phyloP scores from a whole-genome alignment of 2,888 invertebrate species.

The Archips crataeganus region DNA sequence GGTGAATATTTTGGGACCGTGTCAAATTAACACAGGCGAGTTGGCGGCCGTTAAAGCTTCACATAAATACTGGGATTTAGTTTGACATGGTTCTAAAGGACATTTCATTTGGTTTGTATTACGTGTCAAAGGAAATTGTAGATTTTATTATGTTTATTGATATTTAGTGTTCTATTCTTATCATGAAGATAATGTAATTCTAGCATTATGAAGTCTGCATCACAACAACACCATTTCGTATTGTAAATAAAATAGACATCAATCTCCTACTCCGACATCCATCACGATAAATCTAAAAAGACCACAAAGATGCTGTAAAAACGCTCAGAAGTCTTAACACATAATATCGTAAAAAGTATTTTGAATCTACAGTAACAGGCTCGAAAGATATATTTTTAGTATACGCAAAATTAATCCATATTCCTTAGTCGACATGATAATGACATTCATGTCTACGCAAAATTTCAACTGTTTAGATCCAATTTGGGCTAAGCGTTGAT shows the following conservation, averaged over 20 bases:
- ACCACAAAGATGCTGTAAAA: slow-evolving; percentile 1
- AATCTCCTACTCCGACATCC: slow-evolving; percentile 2
- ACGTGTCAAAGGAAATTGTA: too few species aligned
- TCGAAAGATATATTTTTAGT: background rate
- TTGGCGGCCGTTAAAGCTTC: slow-evolving; percentile 14
- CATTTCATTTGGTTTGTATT: background rate
- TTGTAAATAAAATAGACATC: slow-evolving; percentile 6
- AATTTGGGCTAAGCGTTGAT: too few species aligned
- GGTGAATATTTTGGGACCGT: slow-evolving; percentile 41
- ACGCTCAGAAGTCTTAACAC: background rate
- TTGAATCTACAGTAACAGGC: background rate
- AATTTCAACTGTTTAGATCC: too few species aligned
- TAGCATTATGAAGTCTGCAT: background rate
- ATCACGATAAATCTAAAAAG: slow-evolving; percentile 11
- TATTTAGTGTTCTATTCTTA: too few species aligned
- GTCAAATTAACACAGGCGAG: slow-evolving; percentile 41
- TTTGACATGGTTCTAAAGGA: slow-evolving; percentile 37
- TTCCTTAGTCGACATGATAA: background rate
- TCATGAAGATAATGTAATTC: background rate
- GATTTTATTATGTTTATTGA: too few species aligned
- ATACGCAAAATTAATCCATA: background rate
- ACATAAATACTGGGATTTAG: slow-evolving; percentile 42
- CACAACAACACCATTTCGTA: background rate
- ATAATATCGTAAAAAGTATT: slow-evolving; percentile 5
- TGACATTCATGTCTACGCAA: too few species aligned